A percentile compares a stretch with the other conserved stretches of the same genome.
phyloP scores from a whole-genome alignment of 2,888 invertebrate genomes.

The Heteromyza rotundicornis region DNA sequence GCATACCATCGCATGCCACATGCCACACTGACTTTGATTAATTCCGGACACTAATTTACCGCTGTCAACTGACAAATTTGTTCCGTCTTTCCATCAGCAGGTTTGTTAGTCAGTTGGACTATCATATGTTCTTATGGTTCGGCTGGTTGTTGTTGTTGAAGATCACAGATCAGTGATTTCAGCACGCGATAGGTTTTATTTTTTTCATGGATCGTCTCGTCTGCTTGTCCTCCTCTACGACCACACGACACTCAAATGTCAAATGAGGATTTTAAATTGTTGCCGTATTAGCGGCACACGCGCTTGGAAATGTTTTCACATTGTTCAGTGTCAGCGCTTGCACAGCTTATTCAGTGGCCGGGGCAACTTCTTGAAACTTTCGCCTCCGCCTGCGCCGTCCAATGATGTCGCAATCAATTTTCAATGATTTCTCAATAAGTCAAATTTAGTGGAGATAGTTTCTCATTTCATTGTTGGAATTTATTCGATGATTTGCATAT shows the following conservation, averaged over 20 bases:
- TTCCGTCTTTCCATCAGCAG: conserved; percentile 36
- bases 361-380: neutral
- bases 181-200: conserved; percentile 32
- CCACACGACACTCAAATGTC: neutral
- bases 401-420: conserved; percentile 16
- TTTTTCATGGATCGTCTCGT: neutral
- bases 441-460: conserved; percentile 17
- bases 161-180: conserved; percentile 33
- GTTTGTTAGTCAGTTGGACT: conserved; percentile 14
- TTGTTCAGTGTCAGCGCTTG: neutral
- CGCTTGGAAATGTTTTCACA: neutral
- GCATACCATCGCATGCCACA: neutral
- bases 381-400: conserved; percentile 1
- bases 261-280: neutral
- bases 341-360: neutral
- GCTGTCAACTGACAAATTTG: conserved; percentile 39
- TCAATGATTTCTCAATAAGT: conserved; percentile 9
- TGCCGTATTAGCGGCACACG: neutral
- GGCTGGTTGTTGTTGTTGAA: no score
- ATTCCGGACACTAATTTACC: conserved; percentile 31
- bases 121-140: no score
- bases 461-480: conserved; percentile 15
- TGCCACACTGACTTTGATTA: conserved; percentile 22
- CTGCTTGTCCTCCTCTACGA: neutral
- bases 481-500: neutral